These are phyloP conservation scores for Hyphantria cunea DNA, from an alignment of 1,140 invertebrate species.

Conservation along the genomic window DNA sequence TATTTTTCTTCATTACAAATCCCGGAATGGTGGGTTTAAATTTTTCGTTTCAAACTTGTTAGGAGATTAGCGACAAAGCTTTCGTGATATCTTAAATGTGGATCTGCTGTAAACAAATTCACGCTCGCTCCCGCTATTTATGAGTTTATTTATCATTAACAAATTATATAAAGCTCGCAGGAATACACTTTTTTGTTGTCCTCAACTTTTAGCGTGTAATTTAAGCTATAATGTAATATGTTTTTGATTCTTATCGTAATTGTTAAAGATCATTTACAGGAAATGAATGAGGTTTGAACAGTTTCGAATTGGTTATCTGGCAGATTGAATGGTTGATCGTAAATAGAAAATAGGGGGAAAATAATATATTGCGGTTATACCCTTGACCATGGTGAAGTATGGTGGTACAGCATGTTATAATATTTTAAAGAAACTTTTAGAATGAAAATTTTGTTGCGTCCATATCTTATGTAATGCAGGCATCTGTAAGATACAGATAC, in stretches of 20 bases:
- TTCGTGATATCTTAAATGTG: conserved; percentile 77
- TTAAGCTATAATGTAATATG: conserved; percentile 40
- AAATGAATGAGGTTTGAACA: conserved; percentile 1
- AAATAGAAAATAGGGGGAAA: too few species aligned
- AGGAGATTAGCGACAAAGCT: conserved; percentile 78
- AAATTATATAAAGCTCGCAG: conserved; percentile 76
- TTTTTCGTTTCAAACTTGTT: conserved; percentile 76
- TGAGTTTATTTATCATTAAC: conserved; percentile 83
- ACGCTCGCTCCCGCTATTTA: conserved; percentile 73
- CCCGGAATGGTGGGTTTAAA: conserved; percentile 63
- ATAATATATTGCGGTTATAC: too few species aligned
- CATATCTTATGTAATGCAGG: too few species aligned
- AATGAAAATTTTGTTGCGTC: too few species aligned
- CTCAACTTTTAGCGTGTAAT: conserved; percentile 41
- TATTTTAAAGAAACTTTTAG: too few species aligned
- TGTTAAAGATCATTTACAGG: conserved; percentile 34
- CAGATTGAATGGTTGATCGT: neutral
- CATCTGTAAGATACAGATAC: too few species aligned
- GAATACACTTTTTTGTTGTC: conserved; percentile 59
- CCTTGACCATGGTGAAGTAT: too few species aligned
- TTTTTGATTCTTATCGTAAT: conserved; percentile 56
- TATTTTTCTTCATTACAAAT: conserved; percentile 71
- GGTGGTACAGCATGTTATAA: too few species aligned
- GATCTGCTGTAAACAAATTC: conserved; percentile 80
- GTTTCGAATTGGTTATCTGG: conserved; percentile 1